Base-by-base conservation (phyloP, 2,888 invertebrate genomes). In the Drosophila maculinotata region DNA sequence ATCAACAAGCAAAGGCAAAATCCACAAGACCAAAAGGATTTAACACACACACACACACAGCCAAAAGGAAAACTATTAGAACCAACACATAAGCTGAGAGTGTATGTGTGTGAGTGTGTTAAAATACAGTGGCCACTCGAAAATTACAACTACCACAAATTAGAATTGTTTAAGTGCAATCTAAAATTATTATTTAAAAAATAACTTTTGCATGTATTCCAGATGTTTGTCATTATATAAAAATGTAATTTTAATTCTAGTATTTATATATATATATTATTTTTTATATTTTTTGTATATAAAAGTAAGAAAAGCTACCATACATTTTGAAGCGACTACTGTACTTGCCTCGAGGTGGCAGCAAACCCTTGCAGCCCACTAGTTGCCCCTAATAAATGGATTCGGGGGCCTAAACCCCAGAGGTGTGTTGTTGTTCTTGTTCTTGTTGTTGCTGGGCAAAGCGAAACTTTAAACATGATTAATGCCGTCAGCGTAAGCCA, bases 401-500 rank as follows among this genome's bases (percentile, higher is more conserved):
- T 56, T 71, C 76, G 31, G 79, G 38, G 42, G 17, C 52, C 48
- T 14, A 49, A 28, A 30, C 45, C 41, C 51, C 26, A 44, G 38
- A 74, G 69, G 17, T 26, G 15, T 44, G 44, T 31, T 8, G 35
- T 12, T 35, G 30, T 38, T n/a, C 26, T 28, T 45, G 20, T 39
- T 59, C 33, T 4, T 47, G 12, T n/a, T n/a, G n/a, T 54, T 52
- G 68, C 53, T 49, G 44, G 26, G 48, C 53, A 70, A 49, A 17
- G 69, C 47, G 25, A 39, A 73, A 77, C 74, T 66, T 81, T 68
- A 72, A 81, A 77, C 78, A 81, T 77, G 77, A 81, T 77, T 77
- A 77, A 77, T 78, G 79, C 63, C 56, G 53, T 49, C 63, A 58
- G 38, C 38, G 59, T 49, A 49, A 54, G 23, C 38, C 23, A 35